Evolutionary conservation across 2,888 invertebrate genomes (phyloP), one percentile per base, ranked within the genome.

Genomic region (Eremobia ochroleuca): DNA sequence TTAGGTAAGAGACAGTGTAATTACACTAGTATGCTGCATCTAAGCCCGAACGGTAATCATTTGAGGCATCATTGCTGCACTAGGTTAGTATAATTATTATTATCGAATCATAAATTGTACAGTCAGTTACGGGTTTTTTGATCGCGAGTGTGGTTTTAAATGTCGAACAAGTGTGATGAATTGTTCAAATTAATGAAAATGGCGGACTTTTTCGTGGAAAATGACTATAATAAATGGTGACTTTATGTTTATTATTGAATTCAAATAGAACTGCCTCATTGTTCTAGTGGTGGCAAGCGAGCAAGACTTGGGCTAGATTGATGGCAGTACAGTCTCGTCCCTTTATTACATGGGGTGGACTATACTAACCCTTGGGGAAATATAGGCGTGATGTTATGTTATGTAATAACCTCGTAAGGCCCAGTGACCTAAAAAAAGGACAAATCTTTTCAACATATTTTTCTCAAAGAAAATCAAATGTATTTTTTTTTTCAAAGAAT

Each of bases 31-130:
- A 92, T 93, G 82, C 65, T 75, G 91, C 86, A 83, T 89, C 90
- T 90, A 91, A 86, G 91, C 91, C 91, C 91, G 88, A 85, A 91
- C 92, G 93, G 94, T 94, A 94, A 94, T 94, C 93, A 94, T 81
- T 77, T 82, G 84, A 9, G 80, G 72, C 80, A 79, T 87, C 77
- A 87, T 87, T 85, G 85, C 67, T 85, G 62, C 72, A 82, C 68
- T n/a, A 82, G 69, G 31, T 34, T 52, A 68, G 49, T 66, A 43
- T 40, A 37, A 64, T 40, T 37, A n/a, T n/a, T n/a, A n/a, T n/a
- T n/a, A n/a, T n/a, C n/a, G n/a, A n/a, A n/a, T n/a, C n/a, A n/a
- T n/a, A n/a, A n/a, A n/a, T n/a, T n/a, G 78, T 81, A 81, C 83
- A 83, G 84, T 83, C 68, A 69, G 79, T 5, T 52, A 40, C 4